Evolutionary conservation across 1,140 invertebrate genomes (phyloP), one percentile per base, ranked within the genome.

Genomic region (Pogonus chalceus): DNA sequence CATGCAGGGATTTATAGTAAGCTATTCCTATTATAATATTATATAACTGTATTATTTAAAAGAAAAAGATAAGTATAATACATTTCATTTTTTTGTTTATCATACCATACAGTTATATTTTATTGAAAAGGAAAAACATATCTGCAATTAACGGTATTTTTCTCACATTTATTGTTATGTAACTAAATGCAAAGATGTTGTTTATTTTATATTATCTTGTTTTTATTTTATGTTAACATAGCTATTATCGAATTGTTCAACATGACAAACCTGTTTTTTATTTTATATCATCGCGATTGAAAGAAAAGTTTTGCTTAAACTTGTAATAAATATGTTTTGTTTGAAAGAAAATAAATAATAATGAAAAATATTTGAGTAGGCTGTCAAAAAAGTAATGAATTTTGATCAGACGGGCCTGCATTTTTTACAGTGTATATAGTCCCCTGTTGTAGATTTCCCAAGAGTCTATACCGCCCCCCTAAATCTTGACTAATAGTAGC

Each of bases 401-500:
- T 14, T 16, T 43, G 37, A 4, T 16, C 18, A 43, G 37, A 43
- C 18, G 37, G 37, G 37, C 9, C 37, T 7, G 37, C 18, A 7
- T 16, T 43, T 7, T 7, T 43, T 9, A 31, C 26, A 14, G 4
- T 31, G 7, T 31, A 4, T 7, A 31, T 18, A 12, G 4, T 16
- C 37, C 37, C 37, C 37, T 12, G 37, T 43, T 12, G 35, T 31
- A 52, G 54, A 56, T 56, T 56, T 56, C 54, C 54, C 54, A 20
- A 22, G 54, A 55, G 54, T 50, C 22, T 26, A 18, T 10, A 43
- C 9, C 24, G 23, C 43, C 51, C 26, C 47, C 55, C 47, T 56
- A 53, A 56, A 56, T 56, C 51, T 53, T 53, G 51, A 56, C 55
- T 56, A 56, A 56, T 56, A 56, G 55, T 47, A 26, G 55, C 51